Conservation (phyloP, 2,888 invertebrate species). For the Bellardia pandia region DNA sequence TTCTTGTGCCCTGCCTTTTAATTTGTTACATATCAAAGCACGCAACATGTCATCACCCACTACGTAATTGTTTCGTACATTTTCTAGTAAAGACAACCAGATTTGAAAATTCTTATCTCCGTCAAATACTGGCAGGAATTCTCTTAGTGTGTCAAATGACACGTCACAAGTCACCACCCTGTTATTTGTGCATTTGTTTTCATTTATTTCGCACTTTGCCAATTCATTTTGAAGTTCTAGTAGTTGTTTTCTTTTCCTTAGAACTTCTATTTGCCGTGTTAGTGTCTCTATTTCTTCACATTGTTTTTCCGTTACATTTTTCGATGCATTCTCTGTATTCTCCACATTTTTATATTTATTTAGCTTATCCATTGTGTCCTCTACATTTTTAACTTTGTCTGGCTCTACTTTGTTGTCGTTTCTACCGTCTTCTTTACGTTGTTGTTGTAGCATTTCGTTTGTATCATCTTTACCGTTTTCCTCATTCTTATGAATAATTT, state of each 20-base stretch:
- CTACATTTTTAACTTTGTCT: conserved; percentile 17
- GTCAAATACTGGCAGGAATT: conserved; percentile 39
- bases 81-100: background rate
- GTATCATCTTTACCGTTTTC: background rate
- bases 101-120: conserved; percentile 23
- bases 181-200: conserved; percentile 4
- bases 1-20: conserved; percentile 57
- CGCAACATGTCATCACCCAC: conserved; percentile 24
- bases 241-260: conserved; percentile 28
- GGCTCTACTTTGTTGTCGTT: background rate
- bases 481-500: background rate
- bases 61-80: conserved; percentile 11
- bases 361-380: background rate
- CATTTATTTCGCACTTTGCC: background rate
- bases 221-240: conserved; percentile 44
- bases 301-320: conserved; percentile 19
- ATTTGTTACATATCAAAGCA: conserved; percentile 45
- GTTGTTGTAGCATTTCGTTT: conserved; percentile 10
- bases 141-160: conserved; percentile 25
- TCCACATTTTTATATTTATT: conserved; percentile 3
- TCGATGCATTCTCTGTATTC: background rate
- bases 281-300: conserved; percentile 37
- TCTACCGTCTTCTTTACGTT: conserved; percentile 27
- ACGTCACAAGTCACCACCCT: background rate
- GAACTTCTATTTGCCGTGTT: conserved; percentile 33